Percentiles rank a stretch among this genome's conserved stretches.
Evolutionary conservation across 2,888 invertebrate genomes (phyloP).

Genomic region (Yponomeuta evonymella): DNA sequence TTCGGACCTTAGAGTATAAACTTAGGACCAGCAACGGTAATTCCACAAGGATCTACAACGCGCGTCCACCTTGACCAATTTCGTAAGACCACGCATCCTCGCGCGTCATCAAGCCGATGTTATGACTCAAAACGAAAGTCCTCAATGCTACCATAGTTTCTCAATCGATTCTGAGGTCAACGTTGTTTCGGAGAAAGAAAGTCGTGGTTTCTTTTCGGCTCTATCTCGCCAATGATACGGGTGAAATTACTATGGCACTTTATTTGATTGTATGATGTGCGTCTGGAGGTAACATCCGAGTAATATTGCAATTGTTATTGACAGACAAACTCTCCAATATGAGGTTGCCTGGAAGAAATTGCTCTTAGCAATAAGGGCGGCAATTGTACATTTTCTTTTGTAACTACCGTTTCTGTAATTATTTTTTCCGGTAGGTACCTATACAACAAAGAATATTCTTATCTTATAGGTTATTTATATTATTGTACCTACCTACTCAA

Average conservation of each 20-base stretch:
- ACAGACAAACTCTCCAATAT: not conserved
- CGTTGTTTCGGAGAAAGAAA: not conserved
- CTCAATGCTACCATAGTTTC: slow-evolving; percentile 2
- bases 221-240: not conserved
- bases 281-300: not conserved
- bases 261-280: not conserved
- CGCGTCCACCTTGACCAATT: slow-evolving; percentile 59
- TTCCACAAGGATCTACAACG: not conserved
- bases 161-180: not conserved
- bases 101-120: slow-evolving; percentile 18
- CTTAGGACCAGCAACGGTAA: not conserved
- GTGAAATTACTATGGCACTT: not conserved
- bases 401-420: no score
- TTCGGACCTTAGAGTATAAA: no score
- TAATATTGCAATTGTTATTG: not conserved
- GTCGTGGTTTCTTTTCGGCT: not conserved
- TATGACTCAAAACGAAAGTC: slow-evolving; percentile 11
- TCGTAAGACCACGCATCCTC: slow-evolving; percentile 40
- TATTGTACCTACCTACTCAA: no score
- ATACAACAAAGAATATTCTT: no score
- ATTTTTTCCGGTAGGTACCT: no score
- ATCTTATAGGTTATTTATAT: no score
- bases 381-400: no score
- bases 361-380: no score
- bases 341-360: no score